Evolutionary conservation across 2,888 invertebrate species (phyloP).

Genomic region (Charanyca ferruginea): DNA sequence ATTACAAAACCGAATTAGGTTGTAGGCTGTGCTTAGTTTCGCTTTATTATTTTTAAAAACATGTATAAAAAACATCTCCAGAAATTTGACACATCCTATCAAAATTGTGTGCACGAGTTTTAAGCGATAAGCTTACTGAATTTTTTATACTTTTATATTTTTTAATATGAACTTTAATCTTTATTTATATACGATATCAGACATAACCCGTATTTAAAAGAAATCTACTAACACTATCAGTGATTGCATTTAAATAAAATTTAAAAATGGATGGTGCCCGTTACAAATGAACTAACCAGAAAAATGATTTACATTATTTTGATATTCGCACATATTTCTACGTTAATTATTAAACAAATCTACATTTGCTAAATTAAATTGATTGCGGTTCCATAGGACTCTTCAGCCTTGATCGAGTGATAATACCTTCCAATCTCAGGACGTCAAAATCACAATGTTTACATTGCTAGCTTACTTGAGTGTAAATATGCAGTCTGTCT

Average conservation of each 20-base stretch:
- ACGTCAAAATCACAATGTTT: conserved; percentile 2
- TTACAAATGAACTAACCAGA: conserved; percentile 21
- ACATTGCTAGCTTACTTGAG: conserved; percentile 9
- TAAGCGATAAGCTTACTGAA: conserved; percentile 34
- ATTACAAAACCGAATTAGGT: conserved; percentile 53
- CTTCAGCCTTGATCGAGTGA: not conserved
- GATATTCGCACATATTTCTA: not conserved
- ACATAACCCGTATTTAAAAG: conserved; percentile 38
- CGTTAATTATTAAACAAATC: not conserved
- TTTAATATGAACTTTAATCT: conserved; percentile 43
- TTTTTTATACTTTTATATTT: conserved; percentile 68
- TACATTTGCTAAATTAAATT: not conserved
- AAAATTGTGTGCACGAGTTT: conserved; percentile 40
- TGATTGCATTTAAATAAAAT: conserved; percentile 62
- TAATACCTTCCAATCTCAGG: not conserved
- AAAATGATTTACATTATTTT: conserved; percentile 33
- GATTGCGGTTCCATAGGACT: not conserved
- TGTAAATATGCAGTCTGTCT: conserved; percentile 41
- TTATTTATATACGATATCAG: conserved; percentile 33
- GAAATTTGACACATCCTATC: conserved; percentile 9
- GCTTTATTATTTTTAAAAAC: conserved; percentile 48
- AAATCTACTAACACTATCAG: conserved; percentile 59
- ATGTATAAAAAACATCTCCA: conserved; percentile 23
- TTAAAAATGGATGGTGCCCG: conserved; percentile 57
- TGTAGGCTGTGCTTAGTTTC: conserved; percentile 62